These are phyloP conservation scores for Minunthozetes semirufus DNA, from an alignment of 2,888 invertebrate species.

Conservation along the genomic window DNA sequence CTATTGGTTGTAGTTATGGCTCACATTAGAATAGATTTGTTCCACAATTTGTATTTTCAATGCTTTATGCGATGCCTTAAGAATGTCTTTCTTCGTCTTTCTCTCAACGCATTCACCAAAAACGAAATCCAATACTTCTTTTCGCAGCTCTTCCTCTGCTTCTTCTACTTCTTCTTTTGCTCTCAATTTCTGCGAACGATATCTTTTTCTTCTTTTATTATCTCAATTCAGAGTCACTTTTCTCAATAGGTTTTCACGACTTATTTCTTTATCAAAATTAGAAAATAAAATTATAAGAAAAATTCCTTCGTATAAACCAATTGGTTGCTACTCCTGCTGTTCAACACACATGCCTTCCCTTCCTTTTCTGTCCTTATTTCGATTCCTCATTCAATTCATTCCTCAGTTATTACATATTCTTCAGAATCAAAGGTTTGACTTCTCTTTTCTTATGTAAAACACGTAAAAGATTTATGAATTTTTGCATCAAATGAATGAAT, in stretches of 20 bases:
- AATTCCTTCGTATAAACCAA: not conserved
- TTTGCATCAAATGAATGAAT: no score
- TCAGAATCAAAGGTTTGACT: no score
- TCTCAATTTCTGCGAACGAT: not conserved
- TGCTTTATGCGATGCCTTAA: not conserved
- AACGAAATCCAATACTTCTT: not conserved
- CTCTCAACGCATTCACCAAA: not conserved
- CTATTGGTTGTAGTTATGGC: not conserved
- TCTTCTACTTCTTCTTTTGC: not conserved
- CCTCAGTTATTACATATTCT: no score
- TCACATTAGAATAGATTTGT: conserved; percentile 28
- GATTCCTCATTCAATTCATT: no score
- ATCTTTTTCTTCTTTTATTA: conserved; percentile 6
- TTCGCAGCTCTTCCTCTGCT: not conserved
- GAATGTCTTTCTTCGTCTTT: not conserved
- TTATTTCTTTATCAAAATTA: conserved; percentile 10
- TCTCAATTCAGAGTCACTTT: not conserved
- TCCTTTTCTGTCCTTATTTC: no score
- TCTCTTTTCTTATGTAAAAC: no score
- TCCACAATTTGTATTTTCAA: conserved; percentile 23
- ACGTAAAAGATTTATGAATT: no score
- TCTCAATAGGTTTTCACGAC: not conserved
- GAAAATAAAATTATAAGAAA: conserved; percentile 19
- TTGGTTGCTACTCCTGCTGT: no score
- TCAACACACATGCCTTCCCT: no score